These are phyloP conservation scores for Crotalus tigris DNA, from an alignment of 2,113 vertebrate species.

Conservation along the genomic window DNA sequence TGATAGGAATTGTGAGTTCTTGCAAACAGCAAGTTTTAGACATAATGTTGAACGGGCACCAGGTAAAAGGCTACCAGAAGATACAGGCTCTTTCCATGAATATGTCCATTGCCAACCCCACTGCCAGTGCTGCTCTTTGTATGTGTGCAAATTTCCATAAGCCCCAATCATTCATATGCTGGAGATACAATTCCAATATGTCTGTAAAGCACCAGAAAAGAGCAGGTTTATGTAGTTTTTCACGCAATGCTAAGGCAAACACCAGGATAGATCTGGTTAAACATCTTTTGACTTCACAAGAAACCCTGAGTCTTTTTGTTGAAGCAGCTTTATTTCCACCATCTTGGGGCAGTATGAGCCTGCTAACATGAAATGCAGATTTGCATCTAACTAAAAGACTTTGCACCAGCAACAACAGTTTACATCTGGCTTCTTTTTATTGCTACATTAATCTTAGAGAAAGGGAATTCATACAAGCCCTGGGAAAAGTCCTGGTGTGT, in stretches of 20 bases:
- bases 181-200: not conserved
- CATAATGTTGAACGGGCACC: not conserved
- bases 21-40: not conserved
- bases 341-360: not conserved
- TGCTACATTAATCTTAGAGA: not conserved
- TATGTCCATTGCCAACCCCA: not conserved
- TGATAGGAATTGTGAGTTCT: not conserved
- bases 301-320: not conserved
- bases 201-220: not conserved
- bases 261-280: not conserved
- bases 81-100: not conserved
- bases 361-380: not conserved
- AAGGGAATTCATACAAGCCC: not conserved
- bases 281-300: not conserved
- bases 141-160: not conserved
- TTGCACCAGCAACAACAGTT: not conserved
- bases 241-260: not conserved
- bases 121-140: not conserved
- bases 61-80: not conserved
- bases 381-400: not conserved
- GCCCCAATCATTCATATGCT: not conserved
- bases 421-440: conserved; percentile 12
- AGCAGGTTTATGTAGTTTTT: not conserved
- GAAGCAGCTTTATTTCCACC: not conserved
- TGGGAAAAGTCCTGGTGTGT: conserved; percentile 14